Evolutionary conservation across 2,113 vertebrate species (phyloP).

Genomic region (Oxyura jamaicensis): DNA sequence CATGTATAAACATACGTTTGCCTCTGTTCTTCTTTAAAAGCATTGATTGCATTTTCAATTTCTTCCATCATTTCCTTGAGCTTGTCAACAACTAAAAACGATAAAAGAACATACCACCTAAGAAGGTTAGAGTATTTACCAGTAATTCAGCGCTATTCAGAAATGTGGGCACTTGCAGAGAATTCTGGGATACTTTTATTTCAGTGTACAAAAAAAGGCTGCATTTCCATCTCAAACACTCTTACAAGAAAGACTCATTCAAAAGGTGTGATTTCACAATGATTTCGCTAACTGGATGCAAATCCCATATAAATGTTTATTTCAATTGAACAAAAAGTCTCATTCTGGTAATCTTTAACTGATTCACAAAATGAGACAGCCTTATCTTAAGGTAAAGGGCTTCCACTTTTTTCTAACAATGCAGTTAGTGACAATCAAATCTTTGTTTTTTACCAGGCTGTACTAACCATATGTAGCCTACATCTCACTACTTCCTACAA

Average conservation of each 20-base stretch:
- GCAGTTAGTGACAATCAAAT: not conserved
- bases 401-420: not conserved
- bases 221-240: not conserved
- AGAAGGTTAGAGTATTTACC: not conserved
- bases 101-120: not conserved
- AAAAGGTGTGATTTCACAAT: not conserved
- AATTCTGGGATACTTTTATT: not conserved
- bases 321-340: not conserved
- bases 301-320: not conserved
- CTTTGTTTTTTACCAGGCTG: not conserved
- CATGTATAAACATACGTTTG: conserved; percentile 77
- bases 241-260: not conserved
- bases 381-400: not conserved
- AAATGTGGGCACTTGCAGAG: not conserved
- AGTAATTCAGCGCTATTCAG: not conserved
- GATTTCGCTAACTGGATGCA: not conserved
- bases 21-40: conserved; percentile 87
- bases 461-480: not conserved
- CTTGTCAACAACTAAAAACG: conserved; percentile 85
- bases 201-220: not conserved
- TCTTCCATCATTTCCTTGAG: conserved; percentile 91
- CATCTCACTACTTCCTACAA: not conserved
- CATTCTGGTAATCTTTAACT: not conserved
- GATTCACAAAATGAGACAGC: not conserved
- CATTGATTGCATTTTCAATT: conserved; percentile 85